Base-by-base conservation (phyloP, 2,888 invertebrate species). In the Laspeyria flexula region DNA sequence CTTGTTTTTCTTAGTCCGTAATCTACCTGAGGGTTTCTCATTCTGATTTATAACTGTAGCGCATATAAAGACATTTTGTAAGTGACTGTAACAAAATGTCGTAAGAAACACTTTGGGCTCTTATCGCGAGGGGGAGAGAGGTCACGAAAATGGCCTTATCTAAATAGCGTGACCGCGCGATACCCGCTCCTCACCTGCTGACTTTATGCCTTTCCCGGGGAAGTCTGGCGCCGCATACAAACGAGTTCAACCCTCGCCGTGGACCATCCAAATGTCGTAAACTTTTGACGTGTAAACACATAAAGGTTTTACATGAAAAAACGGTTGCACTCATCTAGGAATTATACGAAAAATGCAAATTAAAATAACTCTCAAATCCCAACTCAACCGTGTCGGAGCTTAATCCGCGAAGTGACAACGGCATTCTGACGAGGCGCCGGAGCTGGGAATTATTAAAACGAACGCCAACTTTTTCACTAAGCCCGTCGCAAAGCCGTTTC, bases 381-480 rank as follows among this genome's bases (percentile, higher is more conserved):
- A 90, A 90, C 89, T 90, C 89, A 88, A 88, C 90, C 91, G 91
- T 90, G 91, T 89, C 88, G 86, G 84, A 80, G 90, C 90, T 91
- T 91, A 92, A 91, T 91, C 91, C 90, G 79, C 90, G 91, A 90
- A 91, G 92, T 90, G 92, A 92, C 92, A 91, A 91, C 92, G 90
- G 91, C 89, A 91, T 92, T 91, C 91, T 91, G 91, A 89, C 90
- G 91, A 91, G 92, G 92, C 91, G 92, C 91, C 91, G 90, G 88
- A 86, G 90, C 90, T 84, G 88, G 90, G 90, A 91, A 91, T 92
- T 91, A 91, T 92, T 90, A 92, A 92, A 92, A 91, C 91, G 92
- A 91, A 91, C 91, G 91, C 90, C 91, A 92, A 91, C 90, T 92
- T 92, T 92, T 92, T 91, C 89, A 90, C 89, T 91, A 90, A 91